Percentiles rank a stretch among this genome's conserved stretches.
Evolutionary conservation across 2,113 vertebrate species (phyloP).

Genomic region (Lycocorax pyrrhopterus): DNA sequence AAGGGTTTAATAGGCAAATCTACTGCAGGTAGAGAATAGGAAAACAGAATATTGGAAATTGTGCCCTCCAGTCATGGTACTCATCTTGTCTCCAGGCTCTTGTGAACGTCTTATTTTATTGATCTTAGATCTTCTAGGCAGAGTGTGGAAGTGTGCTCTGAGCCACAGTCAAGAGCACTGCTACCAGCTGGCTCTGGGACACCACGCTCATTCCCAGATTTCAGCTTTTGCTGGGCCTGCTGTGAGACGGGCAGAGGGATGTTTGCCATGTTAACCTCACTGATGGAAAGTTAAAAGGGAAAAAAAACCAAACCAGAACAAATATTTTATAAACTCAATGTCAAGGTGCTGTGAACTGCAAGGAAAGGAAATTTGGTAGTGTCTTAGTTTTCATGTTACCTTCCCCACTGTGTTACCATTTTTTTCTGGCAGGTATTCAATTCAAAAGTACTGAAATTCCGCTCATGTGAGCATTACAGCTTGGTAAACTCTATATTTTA

Average conservation of each 20-base stretch:
- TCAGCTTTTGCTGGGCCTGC: background rate
- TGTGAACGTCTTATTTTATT: background rate
- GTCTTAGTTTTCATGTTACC: background rate
- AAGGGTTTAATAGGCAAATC: background rate
- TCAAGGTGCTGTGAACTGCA: background rate
- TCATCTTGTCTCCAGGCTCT: background rate
- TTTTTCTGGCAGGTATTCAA: background rate
- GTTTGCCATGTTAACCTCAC: background rate
- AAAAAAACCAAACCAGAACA: background rate
- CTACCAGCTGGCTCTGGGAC: background rate
- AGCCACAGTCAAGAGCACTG: background rate
- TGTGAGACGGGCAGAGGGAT: background rate
- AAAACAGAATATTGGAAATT: background rate
- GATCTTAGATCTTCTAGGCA: background rate
- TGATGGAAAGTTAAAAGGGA: background rate
- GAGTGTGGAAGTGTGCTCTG: background rate
- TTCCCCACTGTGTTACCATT: background rate
- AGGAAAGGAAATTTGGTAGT: background rate
- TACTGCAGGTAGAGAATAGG: background rate
- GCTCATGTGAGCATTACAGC: background rate
- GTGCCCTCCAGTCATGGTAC: rapidly evolving
- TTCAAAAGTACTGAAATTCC: background rate
- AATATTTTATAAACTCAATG: background rate
- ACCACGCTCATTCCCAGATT: background rate
- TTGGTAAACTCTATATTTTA: background rate